Evolutionary conservation across 1,140 invertebrate genomes (phyloP), one percentile per base, ranked within the genome.

Genomic region (Cotesia glomerata): DNA sequence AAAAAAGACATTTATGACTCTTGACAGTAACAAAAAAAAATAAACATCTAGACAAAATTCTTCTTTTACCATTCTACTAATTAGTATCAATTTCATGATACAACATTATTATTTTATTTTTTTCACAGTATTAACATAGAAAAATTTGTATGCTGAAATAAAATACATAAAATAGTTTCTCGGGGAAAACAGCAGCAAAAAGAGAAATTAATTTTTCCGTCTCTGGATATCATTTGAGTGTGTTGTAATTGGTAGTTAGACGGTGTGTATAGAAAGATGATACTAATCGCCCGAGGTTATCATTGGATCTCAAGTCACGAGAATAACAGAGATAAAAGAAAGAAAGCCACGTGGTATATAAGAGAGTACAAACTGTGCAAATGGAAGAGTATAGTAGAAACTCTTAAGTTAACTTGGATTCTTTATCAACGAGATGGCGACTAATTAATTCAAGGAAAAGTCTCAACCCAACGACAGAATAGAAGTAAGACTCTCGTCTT

Each of bases 381-480:
- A 71, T 45, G 58, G 49, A 45, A 52, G 58, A n/a, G 32, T 54
- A 45, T 52, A 51, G 69, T 62, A 34, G 5, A 26, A 52, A 71
- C 59, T 61, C 69, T 26, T 26, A 26, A 26, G 2, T 26, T 26
- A 26, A 26, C 26, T 34, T 18, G 36, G 39, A 71, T 49, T 71
- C 59, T 71, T 70, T 45, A 70, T 71, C 61, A 71, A 63, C 9
- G 26, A 51, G 49, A 49, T 18, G 59, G 9, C 69, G 61, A 49
- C 69, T 71, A 71, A 71, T 71, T 71, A 71, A 71, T 71, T 71
- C 69, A 63, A 32, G 36, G 36, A 45, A 51, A 26, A 61, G 56
- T 70, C 35, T 35, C 16, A 34, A 35, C 26, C 13, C 26, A 35
- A 26, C 59, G 67, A 58, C 67, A 45, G 39, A 58, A 18, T 51